These are phyloP conservation scores for Chlorops oryzae DNA, from an alignment of 1,140 invertebrate genomes.

Conservation along the genomic window DNA sequence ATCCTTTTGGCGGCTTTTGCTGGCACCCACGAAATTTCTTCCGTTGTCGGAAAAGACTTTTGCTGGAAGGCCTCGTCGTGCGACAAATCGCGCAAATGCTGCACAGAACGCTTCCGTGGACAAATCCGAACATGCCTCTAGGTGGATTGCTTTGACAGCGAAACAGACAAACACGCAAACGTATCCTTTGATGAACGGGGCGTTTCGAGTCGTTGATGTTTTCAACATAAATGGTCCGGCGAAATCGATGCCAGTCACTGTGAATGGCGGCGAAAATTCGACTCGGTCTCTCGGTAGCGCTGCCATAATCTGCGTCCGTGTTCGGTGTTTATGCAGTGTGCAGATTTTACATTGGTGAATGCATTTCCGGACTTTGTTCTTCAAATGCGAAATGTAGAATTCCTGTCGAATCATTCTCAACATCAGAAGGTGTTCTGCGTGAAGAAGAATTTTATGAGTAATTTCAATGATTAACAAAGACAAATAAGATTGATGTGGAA, in stretches of 20 bases:
- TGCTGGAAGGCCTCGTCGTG: too few species aligned
- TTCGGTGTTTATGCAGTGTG: background rate
- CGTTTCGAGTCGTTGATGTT: background rate
- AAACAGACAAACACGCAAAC: conserved; percentile 4
- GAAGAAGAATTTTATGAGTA: background rate
- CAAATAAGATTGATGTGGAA: background rate
- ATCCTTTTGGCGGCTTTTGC: too few species aligned
- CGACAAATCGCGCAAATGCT: too few species aligned
- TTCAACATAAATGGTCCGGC: conserved; percentile 6
- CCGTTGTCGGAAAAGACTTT: too few species aligned
- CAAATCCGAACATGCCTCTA: too few species aligned
- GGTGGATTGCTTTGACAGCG: background rate
- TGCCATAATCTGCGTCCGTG: background rate
- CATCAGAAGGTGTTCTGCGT: conserved; percentile 3
- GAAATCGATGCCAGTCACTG: background rate
- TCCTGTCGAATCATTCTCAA: conserved; percentile 4
- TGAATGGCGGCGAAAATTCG: background rate
- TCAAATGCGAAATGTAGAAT: background rate
- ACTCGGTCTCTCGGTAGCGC: background rate
- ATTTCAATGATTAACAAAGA: background rate
- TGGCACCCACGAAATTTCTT: too few species aligned
- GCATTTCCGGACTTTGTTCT: background rate
- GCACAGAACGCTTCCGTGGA: too few species aligned
- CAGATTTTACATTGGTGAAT: background rate
- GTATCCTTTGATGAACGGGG: background rate